A percentile compares a stretch with the other conserved stretches of the same genome.
phyloP scores from a whole-genome alignment of 2,888 invertebrate genomes.

The Synergus itoensis region DNA sequence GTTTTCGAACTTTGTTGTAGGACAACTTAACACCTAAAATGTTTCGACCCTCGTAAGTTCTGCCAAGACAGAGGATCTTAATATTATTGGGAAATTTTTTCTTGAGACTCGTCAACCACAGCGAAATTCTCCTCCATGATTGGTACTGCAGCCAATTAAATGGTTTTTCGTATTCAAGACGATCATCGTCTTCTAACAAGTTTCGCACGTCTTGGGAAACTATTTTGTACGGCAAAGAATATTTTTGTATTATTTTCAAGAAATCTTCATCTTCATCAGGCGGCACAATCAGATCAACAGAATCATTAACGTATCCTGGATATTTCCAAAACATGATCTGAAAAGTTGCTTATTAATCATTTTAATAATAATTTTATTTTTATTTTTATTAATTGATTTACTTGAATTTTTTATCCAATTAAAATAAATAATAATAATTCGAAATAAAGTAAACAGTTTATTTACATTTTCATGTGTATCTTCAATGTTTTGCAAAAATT shows the following conservation, averaged over 20 bases:
- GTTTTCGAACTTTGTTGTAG: conserved; percentile 77
- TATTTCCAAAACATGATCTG: conserved; percentile 64
- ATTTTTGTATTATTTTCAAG: conserved; percentile 76
- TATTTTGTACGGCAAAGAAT: conserved; percentile 75
- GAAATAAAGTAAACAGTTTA: not conserved
- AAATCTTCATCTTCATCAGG: conserved; percentile 79
- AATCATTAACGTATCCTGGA: conserved; percentile 70
- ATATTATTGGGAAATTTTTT: conserved; percentile 72
- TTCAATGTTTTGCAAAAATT: conserved; percentile 17
- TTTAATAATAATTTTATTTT: too few species aligned
- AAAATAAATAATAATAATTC: too few species aligned
- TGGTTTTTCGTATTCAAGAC: not conserved
- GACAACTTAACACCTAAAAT: conserved; percentile 62
- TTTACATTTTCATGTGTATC: conserved; percentile 33
- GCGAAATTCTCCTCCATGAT: conserved; percentile 79
- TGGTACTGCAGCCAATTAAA: conserved; percentile 82
- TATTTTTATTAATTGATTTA: too few species aligned
- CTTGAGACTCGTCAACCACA: conserved; percentile 80
- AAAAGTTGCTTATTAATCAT: not conserved
- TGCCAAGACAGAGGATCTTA: conserved; percentile 50
- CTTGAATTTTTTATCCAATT: too few species aligned
- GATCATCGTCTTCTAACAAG: conserved; percentile 69
- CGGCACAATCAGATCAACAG: conserved; percentile 81
- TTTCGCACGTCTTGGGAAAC: conserved; percentile 82
- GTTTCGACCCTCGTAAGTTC: conserved; percentile 50